Conservation (phyloP, 2,113 vertebrate genomes). For the Nyctibius bracteatus region DNA sequence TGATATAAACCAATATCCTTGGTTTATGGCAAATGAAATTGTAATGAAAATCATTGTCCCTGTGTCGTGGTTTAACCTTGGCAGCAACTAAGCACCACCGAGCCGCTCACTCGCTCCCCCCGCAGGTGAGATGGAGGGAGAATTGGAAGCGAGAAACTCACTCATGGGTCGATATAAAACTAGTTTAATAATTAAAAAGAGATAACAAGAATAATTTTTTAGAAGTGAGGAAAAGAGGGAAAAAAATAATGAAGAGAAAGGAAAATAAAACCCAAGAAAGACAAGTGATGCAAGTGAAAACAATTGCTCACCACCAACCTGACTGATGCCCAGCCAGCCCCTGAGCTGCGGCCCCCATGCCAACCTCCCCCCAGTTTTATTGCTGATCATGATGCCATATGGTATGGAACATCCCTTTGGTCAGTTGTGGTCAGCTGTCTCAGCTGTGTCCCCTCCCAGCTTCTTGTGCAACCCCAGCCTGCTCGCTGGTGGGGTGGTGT, state of each 20-base stretch:
- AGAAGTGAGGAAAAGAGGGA: neutral
- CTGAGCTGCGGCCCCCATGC: fast-evolving
- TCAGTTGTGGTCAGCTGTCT: neutral
- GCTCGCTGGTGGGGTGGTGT: neutral
- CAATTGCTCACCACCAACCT: neutral
- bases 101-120: neutral
- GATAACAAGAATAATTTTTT: neutral
- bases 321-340: neutral
- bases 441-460: neutral
- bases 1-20: neutral
- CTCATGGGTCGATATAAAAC: neutral
- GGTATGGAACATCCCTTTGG: too few relatives aligned
- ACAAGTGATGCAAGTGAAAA: neutral
- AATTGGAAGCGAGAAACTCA: neutral
- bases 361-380: neutral
- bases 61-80: neutral
- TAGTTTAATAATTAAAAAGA: neutral
- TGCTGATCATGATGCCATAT: neutral
- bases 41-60: neutral
- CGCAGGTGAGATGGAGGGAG: neutral
- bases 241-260: neutral
- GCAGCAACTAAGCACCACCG: neutral
- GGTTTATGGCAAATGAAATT: neutral
- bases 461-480: neutral
- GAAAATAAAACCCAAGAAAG: neutral